Base-by-base conservation (phyloP, 2,113 vertebrate genomes). In the Bagarius yarrelli region DNA sequence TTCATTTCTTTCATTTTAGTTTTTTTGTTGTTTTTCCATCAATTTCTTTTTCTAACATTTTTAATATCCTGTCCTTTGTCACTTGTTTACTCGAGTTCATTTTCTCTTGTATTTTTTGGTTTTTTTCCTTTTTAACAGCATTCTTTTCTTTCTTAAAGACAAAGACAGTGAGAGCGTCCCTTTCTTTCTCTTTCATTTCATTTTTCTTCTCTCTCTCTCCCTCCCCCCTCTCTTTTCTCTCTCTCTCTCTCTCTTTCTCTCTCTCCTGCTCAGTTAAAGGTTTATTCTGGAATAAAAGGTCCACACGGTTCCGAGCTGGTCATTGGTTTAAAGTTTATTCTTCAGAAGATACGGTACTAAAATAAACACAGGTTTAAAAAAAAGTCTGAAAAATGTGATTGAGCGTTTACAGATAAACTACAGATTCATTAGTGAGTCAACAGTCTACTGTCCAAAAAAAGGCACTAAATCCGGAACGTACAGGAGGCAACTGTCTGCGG, bases 371-470 rank as follows among this genome's bases (percentile, higher is more conserved):
- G 94, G 94, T 95, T 96, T 94, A 96, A 96, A 96, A 96, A 95
- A 95, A 94, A 95, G 94, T 94, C 94, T 83, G 83, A 95, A 95
- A 95, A 92, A 92, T 96, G 95, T 97, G 96, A 96, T 95, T 96
- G 97, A 96, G 95, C 95, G 94, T n/a, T n/a, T 93, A 95, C 96
- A 96, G 44, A 87, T 60, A 94, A 87, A 85, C 96, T 96, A 97
- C 95, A 97, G 93, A 94, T 93, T 94, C 89, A 94, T 96, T 96
- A 97, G 94, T 95, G 95, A 98, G n/a, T n/a, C n/a, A n/a, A 98
- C 96, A 98, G 96, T 98, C 96, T 97, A 98, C 96, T 93, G 96
- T 98, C 96, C 96, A 98, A 98, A 94, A 72, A 91, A 98, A 99
- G 97, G 97, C 96, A 99, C 96, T 98, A 97, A 92, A 97, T 97